Evolutionary conservation across 1,140 invertebrate genomes (phyloP).

Genomic region (Laodelphax striatellus): DNA sequence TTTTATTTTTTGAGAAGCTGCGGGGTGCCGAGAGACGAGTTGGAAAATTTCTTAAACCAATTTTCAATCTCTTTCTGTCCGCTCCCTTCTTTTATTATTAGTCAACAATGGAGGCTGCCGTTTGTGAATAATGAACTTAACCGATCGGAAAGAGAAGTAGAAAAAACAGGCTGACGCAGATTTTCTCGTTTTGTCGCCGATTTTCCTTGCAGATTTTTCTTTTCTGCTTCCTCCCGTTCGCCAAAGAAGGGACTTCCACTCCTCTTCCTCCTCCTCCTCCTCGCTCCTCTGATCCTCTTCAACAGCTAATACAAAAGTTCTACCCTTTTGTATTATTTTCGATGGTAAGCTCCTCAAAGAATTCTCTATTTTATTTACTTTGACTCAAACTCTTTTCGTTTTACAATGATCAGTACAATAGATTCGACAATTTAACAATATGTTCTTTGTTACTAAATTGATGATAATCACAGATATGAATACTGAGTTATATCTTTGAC

Average conservation of each 20-base stretch:
- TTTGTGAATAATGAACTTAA: conserved; percentile 12
- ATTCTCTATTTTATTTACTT: too few relatives aligned
- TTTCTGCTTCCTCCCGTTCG: not conserved
- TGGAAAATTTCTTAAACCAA: conserved; percentile 12
- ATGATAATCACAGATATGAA: too few relatives aligned
- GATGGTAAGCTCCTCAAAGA: not conserved
- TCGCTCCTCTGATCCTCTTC: too few relatives aligned
- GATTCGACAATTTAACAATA: too few relatives aligned
- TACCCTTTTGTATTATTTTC: not conserved
- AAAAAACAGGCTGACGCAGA: not conserved
- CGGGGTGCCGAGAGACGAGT: not conserved
- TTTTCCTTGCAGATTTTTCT: not conserved
- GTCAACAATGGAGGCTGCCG: conserved; percentile 9
- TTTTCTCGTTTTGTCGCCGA: too few relatives aligned
- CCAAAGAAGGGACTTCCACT: too few relatives aligned
- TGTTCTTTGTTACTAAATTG: too few relatives aligned
- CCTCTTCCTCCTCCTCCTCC: too few relatives aligned
- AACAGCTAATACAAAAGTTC: conserved; percentile 1
- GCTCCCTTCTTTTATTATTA: conserved; percentile 8
- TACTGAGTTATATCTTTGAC: too few relatives aligned
- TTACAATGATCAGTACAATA: too few relatives aligned
- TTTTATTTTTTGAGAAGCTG: not conserved
- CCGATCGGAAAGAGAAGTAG: conserved; percentile 12
- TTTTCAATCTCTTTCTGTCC: conserved; percentile 5
- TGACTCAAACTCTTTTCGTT: too few relatives aligned